Evolutionary conservation across 2,888 invertebrate genomes (phyloP), one percentile per base, ranked within the genome.

Genomic region (Masnerella sp.): DNA sequence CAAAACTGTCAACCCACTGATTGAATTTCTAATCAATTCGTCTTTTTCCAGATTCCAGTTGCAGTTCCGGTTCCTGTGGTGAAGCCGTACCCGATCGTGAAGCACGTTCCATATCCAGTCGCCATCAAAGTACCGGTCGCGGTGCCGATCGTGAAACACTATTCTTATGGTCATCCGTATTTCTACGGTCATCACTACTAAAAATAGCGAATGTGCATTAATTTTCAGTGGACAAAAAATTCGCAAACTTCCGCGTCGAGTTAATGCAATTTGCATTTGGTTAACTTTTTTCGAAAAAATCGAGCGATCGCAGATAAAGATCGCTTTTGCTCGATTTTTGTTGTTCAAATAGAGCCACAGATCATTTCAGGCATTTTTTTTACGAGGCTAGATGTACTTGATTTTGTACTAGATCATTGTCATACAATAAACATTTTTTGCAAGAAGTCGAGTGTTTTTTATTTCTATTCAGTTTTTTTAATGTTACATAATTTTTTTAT

Each of bases 61-160:
- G 85, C 87, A 43, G 86, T 86, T 2, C 86, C 83, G 3, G 84
- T 88, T 1, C 85, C 86, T 2, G 83, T 88, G 1, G 84, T 86
- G 5, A 86, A 83, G 47, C 87, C 86, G 0, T 85, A 87, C 78
- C 86, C 88, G 42, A 88, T 88, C 4, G 83, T 85, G 62, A 85
- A 82, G 32, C 84, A 84, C 76, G 83, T 87, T 12, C 79, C 85
- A n/a, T 78, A 82, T 15, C 83, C 87, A 9, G 84, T 86, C 12
- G 83, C 85, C 22, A 81, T 83, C 56, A 83, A 82, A 61, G 84
- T 85, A 8, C 81, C 84, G 34, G 84, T 85, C 7, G 77, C 86
- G 7, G 87, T 88, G 5, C 80, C 84, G 4, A 81, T 89, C 74
- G 88, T 88, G 43, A 81, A 87, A 82, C 75, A 87, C 54, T 59